A percentile compares a stretch with the other conserved stretches of the same genome.
Evolutionary conservation across 23 tunicate genomes (phyloP).

Genomic region (Phallusia fumigata): DNA sequence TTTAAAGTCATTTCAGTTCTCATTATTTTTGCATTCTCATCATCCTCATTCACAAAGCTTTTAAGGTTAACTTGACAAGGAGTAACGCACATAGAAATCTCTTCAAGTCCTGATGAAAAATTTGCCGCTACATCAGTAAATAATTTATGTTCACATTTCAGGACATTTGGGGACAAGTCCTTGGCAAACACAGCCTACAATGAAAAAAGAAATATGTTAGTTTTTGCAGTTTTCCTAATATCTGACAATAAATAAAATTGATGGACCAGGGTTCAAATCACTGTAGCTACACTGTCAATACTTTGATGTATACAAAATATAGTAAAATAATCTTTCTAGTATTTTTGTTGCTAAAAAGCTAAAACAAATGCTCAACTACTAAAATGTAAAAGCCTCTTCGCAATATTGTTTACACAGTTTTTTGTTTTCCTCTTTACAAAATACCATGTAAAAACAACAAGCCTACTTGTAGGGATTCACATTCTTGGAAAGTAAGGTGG

Average conservation of each 20-base stretch:
- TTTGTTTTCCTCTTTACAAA: no score
- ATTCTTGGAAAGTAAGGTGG: constrained; percentile 80
- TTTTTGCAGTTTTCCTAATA: no score
- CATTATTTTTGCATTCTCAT: constrained; percentile 38
- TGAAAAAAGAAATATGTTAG: neutral
- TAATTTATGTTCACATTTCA: constrained; percentile 69
- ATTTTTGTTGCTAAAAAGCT: no score
- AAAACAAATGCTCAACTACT: no score
- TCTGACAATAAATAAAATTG: neutral
- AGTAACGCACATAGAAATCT: constrained; percentile 53
- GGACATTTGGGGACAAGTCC: constrained; percentile 70
- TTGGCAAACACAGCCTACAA: constrained; percentile 75
- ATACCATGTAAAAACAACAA: no score
- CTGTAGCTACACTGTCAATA: no score
- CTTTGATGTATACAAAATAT: no score
- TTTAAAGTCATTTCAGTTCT: constrained; percentile 68
- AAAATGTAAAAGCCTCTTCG: no score
- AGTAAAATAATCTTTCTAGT: no score
- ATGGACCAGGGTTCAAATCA: neutral
- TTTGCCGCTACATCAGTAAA: constrained; percentile 48
- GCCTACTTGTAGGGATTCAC: constrained; percentile 73
- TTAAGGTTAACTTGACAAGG: constrained; percentile 59
- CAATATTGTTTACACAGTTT: no score
- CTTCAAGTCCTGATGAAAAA: constrained; percentile 61
- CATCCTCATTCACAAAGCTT: constrained; percentile 58